Conservation (phyloP, 53 echinoderm and acorn worm genomes). For the Zoroaster sp. region DNA sequence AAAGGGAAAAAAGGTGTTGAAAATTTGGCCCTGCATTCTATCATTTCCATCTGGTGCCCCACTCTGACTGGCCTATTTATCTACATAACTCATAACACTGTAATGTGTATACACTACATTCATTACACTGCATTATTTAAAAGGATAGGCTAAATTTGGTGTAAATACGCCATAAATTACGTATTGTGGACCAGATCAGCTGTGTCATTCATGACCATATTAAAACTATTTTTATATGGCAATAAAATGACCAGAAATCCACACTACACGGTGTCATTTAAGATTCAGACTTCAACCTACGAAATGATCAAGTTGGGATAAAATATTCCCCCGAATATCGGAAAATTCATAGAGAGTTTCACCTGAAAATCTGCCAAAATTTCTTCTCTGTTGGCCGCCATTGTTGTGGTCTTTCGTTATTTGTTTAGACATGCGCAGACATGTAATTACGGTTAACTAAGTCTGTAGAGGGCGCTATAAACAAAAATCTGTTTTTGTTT, state of each 20-base stretch:
- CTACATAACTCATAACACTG: too few relatives aligned
- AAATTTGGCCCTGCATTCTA: too few relatives aligned
- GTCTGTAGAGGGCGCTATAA: constrained; percentile 39
- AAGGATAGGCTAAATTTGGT: background rate
- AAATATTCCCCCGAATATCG: background rate
- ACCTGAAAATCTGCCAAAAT: constrained; percentile 95
- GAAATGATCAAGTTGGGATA: background rate
- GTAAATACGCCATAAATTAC: background rate
- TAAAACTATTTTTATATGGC: background rate
- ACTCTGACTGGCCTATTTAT: too few relatives aligned
- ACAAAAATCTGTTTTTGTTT: too few relatives aligned
- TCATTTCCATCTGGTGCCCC: too few relatives aligned
- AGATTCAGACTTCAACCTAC: background rate
- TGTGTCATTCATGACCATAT: constrained; percentile 22
- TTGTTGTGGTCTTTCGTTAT: constrained; percentile 77
- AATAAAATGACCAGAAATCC: background rate
- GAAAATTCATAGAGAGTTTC: constrained; percentile 4
- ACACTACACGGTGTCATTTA: background rate
- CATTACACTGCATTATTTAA: background rate
- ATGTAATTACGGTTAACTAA: background rate
- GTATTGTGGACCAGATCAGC: constrained; percentile 4
- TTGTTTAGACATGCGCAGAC: constrained; percentile 51
- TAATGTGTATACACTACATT: background rate
- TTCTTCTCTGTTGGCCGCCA: constrained; percentile 98
- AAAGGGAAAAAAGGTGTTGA: too few relatives aligned